phyloP scores from a whole-genome alignment of 2,888 invertebrate genomes.

The Meghimatium bilineatum region DNA sequence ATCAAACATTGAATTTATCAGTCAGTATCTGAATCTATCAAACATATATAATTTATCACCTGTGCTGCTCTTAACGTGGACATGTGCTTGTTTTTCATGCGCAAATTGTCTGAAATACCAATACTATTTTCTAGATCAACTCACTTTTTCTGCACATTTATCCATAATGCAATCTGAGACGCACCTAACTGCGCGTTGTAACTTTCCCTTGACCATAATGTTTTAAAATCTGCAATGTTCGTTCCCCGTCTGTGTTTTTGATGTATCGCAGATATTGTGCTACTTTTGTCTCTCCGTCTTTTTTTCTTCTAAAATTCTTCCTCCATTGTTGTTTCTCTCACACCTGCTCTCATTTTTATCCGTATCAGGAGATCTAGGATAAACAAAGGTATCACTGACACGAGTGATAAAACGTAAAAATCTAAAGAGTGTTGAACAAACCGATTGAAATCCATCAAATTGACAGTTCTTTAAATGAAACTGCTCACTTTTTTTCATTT shows the following conservation, averaged over 20 bases:
- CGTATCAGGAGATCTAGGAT: not conserved
- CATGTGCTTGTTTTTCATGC: no score
- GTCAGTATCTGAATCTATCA: no score
- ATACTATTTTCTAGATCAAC: no score
- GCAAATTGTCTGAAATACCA: no score
- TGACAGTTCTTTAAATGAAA: not conserved
- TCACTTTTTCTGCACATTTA: not conserved
- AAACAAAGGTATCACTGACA: not conserved
- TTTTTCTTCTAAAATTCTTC: not conserved
- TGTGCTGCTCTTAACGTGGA: no score
- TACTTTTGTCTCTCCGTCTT: not conserved
- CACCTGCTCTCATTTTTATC: not conserved
- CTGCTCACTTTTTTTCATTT: not conserved
- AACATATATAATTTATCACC: no score
- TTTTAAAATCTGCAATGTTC: not conserved
- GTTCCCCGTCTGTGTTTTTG: not conserved
- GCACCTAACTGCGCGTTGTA: not conserved
- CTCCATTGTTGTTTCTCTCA: not conserved
- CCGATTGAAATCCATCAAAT: not conserved
- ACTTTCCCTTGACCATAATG: no score
- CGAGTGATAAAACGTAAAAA: not conserved
- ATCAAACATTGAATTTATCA: no score
- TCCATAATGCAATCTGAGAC: not conserved
- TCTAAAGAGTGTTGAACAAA: not conserved
- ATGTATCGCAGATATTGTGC: no score